phyloP scores from a whole-genome alignment of 2,113 vertebrate species.

The Platysteira castanea region DNA sequence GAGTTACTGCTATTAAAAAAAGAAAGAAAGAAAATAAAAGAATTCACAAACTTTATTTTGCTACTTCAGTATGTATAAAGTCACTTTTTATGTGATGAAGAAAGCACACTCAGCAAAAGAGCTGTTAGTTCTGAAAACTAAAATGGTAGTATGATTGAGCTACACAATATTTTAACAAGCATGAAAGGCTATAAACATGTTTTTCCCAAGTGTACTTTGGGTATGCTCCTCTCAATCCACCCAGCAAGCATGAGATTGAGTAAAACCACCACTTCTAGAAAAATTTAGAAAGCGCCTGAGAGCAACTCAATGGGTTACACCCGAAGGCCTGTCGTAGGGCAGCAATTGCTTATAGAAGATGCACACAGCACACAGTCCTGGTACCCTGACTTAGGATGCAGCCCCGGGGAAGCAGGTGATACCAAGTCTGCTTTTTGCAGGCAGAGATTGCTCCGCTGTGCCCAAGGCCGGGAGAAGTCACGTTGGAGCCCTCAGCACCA shows the following conservation, averaged over 20 bases:
- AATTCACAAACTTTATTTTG: constrained; percentile 43
- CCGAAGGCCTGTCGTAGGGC: not conserved
- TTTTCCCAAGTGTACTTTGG: not conserved
- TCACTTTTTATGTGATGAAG: not conserved
- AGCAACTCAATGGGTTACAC: not conserved
- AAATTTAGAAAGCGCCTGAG: not conserved
- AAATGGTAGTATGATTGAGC: not conserved
- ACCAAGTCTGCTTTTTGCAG: not conserved
- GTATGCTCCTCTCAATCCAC: not conserved
- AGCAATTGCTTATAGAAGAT: fast-evolving
- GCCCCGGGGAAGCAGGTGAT: not conserved
- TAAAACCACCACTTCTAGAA: not conserved
- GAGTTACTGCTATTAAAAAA: constrained; percentile 71
- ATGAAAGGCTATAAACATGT: not conserved
- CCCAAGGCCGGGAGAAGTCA: not conserved
- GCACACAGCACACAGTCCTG: not conserved
- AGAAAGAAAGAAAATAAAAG: not conserved
- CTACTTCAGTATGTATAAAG: not conserved
- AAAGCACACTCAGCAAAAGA: not conserved
- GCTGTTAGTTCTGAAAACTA: not conserved
- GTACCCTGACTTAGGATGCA: not conserved
- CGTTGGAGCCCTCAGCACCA: fast-evolving
- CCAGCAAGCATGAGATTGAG: not conserved
- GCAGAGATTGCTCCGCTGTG: not conserved
- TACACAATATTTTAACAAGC: not conserved